Conservation (phyloP, 2,113 vertebrate species). For the Emydocephalus ijimae region DNA sequence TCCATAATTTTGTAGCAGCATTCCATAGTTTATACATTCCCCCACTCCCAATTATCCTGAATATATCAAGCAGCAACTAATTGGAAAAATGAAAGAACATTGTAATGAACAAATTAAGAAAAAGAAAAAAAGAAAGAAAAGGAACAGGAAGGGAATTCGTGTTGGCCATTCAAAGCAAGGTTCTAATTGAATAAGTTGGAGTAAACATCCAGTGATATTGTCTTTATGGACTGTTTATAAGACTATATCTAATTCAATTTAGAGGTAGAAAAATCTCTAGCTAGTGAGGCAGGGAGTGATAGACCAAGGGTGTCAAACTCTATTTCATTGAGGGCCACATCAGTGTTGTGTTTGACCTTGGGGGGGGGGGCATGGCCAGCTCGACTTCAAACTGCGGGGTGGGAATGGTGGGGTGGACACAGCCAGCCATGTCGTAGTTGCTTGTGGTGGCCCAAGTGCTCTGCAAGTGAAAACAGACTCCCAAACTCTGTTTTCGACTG, state of each 20-base stretch:
- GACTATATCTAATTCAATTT: neutral
- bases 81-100: neutral
- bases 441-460: too few relatives aligned
- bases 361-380: too few relatives aligned
- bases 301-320: too few relatives aligned
- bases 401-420: too few relatives aligned
- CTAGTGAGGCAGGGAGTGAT: neutral
- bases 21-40: neutral
- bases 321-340: too few relatives aligned
- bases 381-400: too few relatives aligned
- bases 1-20: neutral
- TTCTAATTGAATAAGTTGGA: constrained; percentile 54
- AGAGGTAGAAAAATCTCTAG: neutral
- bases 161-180: constrained; percentile 38
- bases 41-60: neutral
- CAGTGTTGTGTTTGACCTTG: too few relatives aligned
- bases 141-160: constrained; percentile 12
- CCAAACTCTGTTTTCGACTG: too few relatives aligned
- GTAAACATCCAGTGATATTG: neutral
- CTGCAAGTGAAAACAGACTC: too few relatives aligned
- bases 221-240: neutral
- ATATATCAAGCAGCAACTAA: neutral
- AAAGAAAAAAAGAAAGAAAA: neutral
- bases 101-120: neutral
- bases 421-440: too few relatives aligned